Evolutionary conservation across 2,113 vertebrate genomes (phyloP).

Genomic region (Dascyllus trimaculatus): DNA sequence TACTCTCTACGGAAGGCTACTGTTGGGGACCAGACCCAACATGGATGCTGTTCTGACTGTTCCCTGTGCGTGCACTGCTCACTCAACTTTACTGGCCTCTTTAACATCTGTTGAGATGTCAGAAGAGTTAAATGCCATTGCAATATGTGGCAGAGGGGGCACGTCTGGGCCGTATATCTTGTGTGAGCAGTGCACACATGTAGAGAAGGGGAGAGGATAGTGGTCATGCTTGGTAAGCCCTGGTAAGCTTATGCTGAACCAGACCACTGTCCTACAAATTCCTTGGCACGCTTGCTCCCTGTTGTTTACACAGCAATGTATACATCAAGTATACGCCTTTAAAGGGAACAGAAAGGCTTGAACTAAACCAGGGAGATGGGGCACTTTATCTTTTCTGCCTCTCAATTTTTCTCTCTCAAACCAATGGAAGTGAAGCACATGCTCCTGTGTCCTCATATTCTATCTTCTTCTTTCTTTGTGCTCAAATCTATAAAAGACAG

Average conservation of each 20-base stretch:
- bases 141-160: not conserved
- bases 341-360: slow-evolving; percentile 44
- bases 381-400: slow-evolving; percentile 16
- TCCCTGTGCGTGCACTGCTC: slow-evolving; percentile 76
- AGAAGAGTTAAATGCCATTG: not conserved
- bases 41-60: slow-evolving; percentile 67
- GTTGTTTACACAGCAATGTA: slow-evolving; percentile 39
- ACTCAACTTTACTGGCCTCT: slow-evolving; percentile 41
- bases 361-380: slow-evolving; percentile 39
- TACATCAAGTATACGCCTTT: slow-evolving; percentile 50
- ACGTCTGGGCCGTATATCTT: slow-evolving; percentile 11
- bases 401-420: slow-evolving; percentile 66
- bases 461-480: slow-evolving; percentile 24
- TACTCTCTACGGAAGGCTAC: slow-evolving; percentile 68
- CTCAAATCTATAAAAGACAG: slow-evolving; percentile 58
- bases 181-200: slow-evolving; percentile 76
- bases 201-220: slow-evolving; percentile 63
- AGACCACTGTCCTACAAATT: slow-evolving; percentile 44
- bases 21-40: slow-evolving; percentile 70
- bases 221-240: slow-evolving; percentile 64
- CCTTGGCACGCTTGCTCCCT: slow-evolving; percentile 50
- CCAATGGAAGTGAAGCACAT: slow-evolving; percentile 49
- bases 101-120: not conserved
- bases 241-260: slow-evolving; percentile 60
- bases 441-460: slow-evolving; percentile 29